phyloP scores from a whole-genome alignment of 2,888 invertebrate species.

The Drosophila cracens region DNA sequence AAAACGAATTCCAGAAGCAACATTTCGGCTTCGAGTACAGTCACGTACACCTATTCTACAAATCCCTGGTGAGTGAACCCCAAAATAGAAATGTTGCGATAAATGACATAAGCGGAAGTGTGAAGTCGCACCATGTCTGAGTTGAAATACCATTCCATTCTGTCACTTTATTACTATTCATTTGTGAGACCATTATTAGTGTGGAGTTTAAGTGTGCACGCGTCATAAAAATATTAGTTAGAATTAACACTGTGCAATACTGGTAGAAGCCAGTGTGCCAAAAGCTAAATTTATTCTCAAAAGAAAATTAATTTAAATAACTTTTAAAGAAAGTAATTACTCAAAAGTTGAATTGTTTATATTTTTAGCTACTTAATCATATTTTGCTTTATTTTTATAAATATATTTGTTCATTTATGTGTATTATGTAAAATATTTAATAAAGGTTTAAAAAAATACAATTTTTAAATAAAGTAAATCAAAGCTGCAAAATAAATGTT shows the following conservation, averaged over 20 bases:
- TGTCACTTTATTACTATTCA: background rate
- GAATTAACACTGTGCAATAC: slow-evolving; percentile 13
- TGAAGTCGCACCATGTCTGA: background rate
- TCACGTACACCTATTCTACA: slow-evolving; percentile 82
- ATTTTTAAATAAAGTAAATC: background rate
- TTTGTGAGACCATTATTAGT: slow-evolving; percentile 27
- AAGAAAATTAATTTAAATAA: background rate
- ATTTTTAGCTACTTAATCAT: no score
- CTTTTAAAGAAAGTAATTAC: background rate
- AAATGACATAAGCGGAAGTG: background rate
- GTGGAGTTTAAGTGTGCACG: slow-evolving; percentile 18
- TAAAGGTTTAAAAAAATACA: background rate
- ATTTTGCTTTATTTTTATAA: background rate
- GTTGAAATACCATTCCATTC: slow-evolving; percentile 4
- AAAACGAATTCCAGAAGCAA: slow-evolving; percentile 77
- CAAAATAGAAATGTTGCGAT: background rate
- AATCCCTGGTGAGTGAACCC: slow-evolving; percentile 80
- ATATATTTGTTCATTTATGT: background rate
- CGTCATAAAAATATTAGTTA: slow-evolving; percentile 20
- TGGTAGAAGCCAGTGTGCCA: background rate
- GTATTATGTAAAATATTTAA: background rate
- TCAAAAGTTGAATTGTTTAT: background rate
- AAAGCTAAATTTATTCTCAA: slow-evolving; percentile 26
- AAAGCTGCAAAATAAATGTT: background rate
- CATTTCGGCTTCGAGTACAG: slow-evolving; percentile 82